A percentile compares a stretch with the other conserved stretches of the same genome.
Evolutionary conservation across 2,113 vertebrate species (phyloP).

Genomic region (Hepsetus odoe): DNA sequence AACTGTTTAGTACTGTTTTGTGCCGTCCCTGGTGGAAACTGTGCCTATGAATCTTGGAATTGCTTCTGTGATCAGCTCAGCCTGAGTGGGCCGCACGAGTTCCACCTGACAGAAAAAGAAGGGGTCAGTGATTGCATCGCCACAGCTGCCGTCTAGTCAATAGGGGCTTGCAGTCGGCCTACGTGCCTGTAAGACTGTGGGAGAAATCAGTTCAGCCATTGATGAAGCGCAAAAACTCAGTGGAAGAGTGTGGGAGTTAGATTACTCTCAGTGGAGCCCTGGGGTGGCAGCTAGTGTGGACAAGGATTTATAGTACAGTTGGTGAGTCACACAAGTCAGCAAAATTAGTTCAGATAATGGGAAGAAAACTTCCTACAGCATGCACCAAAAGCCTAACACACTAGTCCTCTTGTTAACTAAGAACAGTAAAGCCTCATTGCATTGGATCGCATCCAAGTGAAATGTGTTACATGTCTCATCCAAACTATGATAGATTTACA

Average conservation of each 20-base stretch:
- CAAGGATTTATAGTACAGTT: not conserved
- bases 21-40: no score
- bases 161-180: not conserved
- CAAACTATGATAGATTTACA: not conserved
- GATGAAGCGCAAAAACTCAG: not conserved
- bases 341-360: constrained; percentile 5
- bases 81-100: not conserved
- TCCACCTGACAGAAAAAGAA: not conserved
- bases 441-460: not conserved
- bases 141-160: not conserved
- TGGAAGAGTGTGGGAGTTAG: not conserved
- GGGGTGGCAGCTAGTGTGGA: not conserved
- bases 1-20: no score
- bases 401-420: not conserved
- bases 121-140: constrained; percentile 20
- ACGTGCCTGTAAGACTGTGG: constrained; percentile 21
- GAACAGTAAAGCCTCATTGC: not conserved
- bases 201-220: constrained; percentile 34
- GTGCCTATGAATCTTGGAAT: not conserved
- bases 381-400: not conserved
- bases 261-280: not conserved
- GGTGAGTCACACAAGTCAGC: not conserved
- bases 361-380: not conserved
- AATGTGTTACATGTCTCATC: not conserved
- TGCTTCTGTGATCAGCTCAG: not conserved